Base-by-base conservation (phyloP, 2,797 vertebrate species). In the Cyclopterus lumpus region DNA sequence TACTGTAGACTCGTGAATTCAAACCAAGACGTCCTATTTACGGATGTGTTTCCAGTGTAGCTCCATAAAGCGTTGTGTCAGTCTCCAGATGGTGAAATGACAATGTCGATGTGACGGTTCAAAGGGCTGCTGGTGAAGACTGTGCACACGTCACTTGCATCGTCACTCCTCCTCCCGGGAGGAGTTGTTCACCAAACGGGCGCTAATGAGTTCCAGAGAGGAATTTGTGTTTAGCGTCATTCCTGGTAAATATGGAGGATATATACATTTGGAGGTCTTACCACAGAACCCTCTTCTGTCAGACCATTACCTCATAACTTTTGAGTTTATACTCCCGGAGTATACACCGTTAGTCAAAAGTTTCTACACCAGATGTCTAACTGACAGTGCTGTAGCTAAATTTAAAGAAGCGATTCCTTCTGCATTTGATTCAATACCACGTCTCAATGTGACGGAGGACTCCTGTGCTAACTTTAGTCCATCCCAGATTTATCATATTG, bases 71-170 rank as follows among this genome's bases (percentile, higher is more conserved):
- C 24, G n/a, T n/a, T 58, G n/a, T n/a, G 28, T 38, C 54, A 20
- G 12, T 68, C 22, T 57, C 80, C 26, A 64, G 42, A 69, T 51
- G 55, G 30, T 36, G 15, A 82, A 55, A 53, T 65, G 44, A 22
- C 20, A 48, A 48, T 20, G 48, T 68, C 32, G 59, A 59, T 67
- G 72, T 67, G 54, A 70, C 71, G 66, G 40, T 63, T 79, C 58
- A 42, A 36, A 71, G 44, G 22, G n/a, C 40, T 70, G 44, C n/a
- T 54, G 74, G 59, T 66, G 53, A 79, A 69, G 69, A 55, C 55
- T 69, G 66, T 32, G 11, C 30, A 53, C 4, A 15, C 1, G 3
- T 48, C 24, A 61, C 54, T 67, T 59, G 16, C 53, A 63, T 18
- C 26, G 24, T 72, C n/a, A 26, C 22, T 51, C 14, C 24, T 11